Conservation (phyloP, 2,113 vertebrate species). For the Dipodomys ordii region DNA sequence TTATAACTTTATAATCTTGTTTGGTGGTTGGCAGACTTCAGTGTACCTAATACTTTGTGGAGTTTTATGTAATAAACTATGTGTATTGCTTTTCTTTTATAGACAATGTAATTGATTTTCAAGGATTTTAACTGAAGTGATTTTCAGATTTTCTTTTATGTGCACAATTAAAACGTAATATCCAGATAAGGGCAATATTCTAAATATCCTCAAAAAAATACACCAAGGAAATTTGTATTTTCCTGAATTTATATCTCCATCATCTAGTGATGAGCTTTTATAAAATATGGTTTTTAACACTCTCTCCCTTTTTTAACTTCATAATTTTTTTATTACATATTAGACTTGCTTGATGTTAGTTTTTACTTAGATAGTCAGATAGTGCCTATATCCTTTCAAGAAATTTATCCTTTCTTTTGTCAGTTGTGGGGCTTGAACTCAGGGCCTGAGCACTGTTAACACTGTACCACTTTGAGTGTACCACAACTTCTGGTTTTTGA, state of each 20-base stretch:
- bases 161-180: constrained; percentile 51
- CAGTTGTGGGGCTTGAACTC: no score
- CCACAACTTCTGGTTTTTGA: no score
- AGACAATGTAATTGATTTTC: constrained; percentile 32
- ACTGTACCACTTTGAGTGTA: no score
- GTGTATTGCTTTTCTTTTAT: neutral
- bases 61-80: neutral
- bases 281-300: neutral
- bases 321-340: constrained; percentile 2
- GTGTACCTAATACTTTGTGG: neutral
- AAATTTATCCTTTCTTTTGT: neutral
- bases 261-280: constrained; percentile 35
- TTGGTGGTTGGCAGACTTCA: neutral
- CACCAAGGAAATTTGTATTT: constrained; percentile 8
- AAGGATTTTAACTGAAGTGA: constrained; percentile 15
- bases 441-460: no score
- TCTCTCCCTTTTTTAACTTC: neutral
- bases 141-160: constrained; percentile 35
- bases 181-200: constrained; percentile 10
- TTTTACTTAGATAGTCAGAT: neutral
- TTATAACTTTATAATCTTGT: constrained; percentile 11
- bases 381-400: constrained; percentile 9
- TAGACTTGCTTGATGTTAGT: neutral
- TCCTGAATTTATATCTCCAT: neutral
- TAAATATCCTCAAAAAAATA: neutral